Evolutionary conservation across 2,113 vertebrate species (phyloP), one percentile per base, ranked within the genome.

Genomic region (Oplegnathus fasciatus): DNA sequence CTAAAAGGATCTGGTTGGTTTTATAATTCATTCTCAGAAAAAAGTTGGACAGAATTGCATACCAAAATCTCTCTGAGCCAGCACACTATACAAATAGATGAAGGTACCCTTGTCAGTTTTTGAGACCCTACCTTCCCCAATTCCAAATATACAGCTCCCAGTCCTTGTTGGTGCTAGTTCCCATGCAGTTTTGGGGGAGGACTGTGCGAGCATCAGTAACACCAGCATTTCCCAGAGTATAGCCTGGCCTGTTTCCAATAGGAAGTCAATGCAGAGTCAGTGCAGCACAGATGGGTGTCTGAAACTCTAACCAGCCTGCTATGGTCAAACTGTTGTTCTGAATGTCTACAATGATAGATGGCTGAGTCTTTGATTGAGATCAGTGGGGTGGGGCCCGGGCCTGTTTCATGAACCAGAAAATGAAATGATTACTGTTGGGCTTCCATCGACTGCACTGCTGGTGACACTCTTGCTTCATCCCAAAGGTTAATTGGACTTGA

Each of bases 401-500:
- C 95, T 89, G 89, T 97, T 96, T 97, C 97, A 98, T 97, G 97
- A 97, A 97, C 94, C 96, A 97, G 97, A 97, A 97, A 97, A 99
- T 97, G 92, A 97, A 99, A 98, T 97, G 96, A 98, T 98, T 97
- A 94, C 96, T 96, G 96, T 96, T 96, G 95, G 96, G 94, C 84
- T 95, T 96, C 94, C 96, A 97, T 97, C 96, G 97, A 97, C 97
- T 97, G 94, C 95, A 95, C 96, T 96, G 95, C 94, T 95, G 95
- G 95, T 94, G 96, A 95, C 96, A 96, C 96, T 97, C 97, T 95
- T 92, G 94, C 95, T 96, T 95, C 96, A 92, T 95, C 93, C 82
- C 86, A 96, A 95, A 97, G 98, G 98, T 99, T 99, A 99, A 99
- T 99, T 99, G 96, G 97, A 99, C 97, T 98, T 98, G 97, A 99